phyloP scores from a whole-genome alignment of 23 tunicate genomes.

The Pegea sp. region DNA sequence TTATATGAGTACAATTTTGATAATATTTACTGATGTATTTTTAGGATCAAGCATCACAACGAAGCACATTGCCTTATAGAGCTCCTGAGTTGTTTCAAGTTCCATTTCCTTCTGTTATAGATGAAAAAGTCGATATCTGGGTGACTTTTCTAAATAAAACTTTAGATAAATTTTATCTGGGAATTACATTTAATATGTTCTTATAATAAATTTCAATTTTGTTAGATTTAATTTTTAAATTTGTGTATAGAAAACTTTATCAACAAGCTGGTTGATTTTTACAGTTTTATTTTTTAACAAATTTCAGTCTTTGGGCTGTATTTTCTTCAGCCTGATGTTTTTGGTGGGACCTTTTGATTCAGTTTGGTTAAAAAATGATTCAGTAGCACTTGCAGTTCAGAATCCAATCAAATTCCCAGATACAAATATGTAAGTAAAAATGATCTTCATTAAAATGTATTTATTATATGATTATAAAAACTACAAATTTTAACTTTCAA shows the following conservation, averaged over 20 bases:
- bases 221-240: too few species aligned
- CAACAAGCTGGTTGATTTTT: too few species aligned
- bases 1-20: too few species aligned
- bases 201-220: too few species aligned
- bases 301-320: constrained; percentile 77
- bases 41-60: constrained; percentile 75
- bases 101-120: constrained; percentile 32
- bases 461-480: too few species aligned
- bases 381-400: constrained; percentile 91
- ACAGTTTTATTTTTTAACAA: not conserved
- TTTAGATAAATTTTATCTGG: not conserved
- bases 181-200: too few species aligned
- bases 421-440: too few species aligned
- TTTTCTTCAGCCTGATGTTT: constrained; percentile 66
- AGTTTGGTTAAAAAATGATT: constrained; percentile 85
- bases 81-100: constrained; percentile 94
- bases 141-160: constrained; percentile 4
- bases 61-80: constrained; percentile 88
- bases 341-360: constrained; percentile 97
- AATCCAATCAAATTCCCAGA: too few species aligned
- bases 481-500: too few species aligned
- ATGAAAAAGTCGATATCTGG: constrained; percentile 97
- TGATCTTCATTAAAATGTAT: too few species aligned
- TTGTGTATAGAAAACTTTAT: too few species aligned
- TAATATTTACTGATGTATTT: too few species aligned